Percentiles rank a stretch among this genome's conserved stretches.
These are phyloP conservation scores for Himalopsyche japonica DNA, from an alignment of 2,888 invertebrate genomes.

Conservation along the genomic window DNA sequence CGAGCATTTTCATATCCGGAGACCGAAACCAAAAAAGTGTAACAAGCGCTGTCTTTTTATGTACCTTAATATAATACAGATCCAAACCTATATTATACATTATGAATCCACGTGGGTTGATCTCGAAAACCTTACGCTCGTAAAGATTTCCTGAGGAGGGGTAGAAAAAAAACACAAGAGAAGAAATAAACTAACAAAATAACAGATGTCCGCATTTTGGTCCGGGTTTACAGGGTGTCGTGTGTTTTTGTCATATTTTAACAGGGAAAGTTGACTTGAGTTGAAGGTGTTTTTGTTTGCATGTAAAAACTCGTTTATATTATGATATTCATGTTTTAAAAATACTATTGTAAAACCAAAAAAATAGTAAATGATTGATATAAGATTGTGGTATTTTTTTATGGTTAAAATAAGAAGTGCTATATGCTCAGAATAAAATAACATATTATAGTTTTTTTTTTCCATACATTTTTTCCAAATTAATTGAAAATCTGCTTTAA, in stretches of 20 bases:
- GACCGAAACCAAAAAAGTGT: background rate
- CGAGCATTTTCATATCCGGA: too few species aligned
- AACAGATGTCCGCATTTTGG: background rate
- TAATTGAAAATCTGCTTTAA: too few species aligned
- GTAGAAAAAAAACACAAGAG: background rate
- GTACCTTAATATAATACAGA: background rate
- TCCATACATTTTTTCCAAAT: too few species aligned
- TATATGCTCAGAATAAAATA: too few species aligned
- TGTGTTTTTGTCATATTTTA: background rate
- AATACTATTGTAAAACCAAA: too few species aligned
- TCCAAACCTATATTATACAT: background rate
- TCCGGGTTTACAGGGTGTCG: background rate
- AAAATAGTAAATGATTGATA: too few species aligned
- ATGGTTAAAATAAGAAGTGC: too few species aligned
- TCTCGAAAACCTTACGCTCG: background rate
- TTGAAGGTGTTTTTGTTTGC: background rate
- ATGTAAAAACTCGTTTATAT: background rate
- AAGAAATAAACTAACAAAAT: background rate
- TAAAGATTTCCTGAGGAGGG: background rate
- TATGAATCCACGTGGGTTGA: background rate
- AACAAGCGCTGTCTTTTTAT: background rate
- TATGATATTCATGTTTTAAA: too few species aligned
- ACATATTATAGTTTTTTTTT: too few species aligned
- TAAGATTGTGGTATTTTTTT: too few species aligned
- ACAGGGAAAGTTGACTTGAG: background rate